Conservation (phyloP, 30 jellyfish, hydroid and myxozoan genomes). For the Sanderia malayensis region DNA sequence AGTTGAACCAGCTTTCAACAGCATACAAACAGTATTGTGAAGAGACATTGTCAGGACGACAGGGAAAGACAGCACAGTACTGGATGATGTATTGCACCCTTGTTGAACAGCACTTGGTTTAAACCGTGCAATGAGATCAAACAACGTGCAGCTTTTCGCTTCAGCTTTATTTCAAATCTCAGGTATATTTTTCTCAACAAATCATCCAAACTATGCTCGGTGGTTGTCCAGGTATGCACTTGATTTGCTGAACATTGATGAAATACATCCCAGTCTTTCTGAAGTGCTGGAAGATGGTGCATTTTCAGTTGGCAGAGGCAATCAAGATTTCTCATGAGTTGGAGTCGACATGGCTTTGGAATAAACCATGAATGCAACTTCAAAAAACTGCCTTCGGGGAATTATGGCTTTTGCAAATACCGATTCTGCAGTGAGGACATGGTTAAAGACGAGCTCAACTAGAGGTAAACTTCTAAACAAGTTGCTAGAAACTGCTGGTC, state of each 20-base stretch:
- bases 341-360: constrained; percentile 6
- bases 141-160: neutral
- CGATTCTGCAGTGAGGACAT: neutral
- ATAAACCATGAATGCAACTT: neutral
- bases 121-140: constrained; percentile 1
- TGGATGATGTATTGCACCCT: constrained; percentile 29
- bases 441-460: neutral
- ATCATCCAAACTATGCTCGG: constrained; percentile 2
- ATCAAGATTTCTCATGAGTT: neutral
- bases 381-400: neutral
- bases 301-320: neutral
- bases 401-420: neutral
- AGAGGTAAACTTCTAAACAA: neutral
- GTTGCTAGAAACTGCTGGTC: constrained; percentile 1
- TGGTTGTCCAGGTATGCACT: neutral
- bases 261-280: neutral
- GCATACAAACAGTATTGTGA: constrained; percentile 11
- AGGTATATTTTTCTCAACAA: neutral
- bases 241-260: constrained; percentile 2
- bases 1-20: constrained; percentile 1
- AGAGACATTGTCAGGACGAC: constrained; percentile 4
- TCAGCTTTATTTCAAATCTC: constrained; percentile 1
- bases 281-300: constrained; percentile 3
- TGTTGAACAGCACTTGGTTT: neutral
- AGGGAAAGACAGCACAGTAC: constrained; percentile 30